Percentiles rank a stretch among this genome's conserved stretches.
phyloP scores from a whole-genome alignment of 2,888 invertebrate species.

The Polyommatus iphigenia region DNA sequence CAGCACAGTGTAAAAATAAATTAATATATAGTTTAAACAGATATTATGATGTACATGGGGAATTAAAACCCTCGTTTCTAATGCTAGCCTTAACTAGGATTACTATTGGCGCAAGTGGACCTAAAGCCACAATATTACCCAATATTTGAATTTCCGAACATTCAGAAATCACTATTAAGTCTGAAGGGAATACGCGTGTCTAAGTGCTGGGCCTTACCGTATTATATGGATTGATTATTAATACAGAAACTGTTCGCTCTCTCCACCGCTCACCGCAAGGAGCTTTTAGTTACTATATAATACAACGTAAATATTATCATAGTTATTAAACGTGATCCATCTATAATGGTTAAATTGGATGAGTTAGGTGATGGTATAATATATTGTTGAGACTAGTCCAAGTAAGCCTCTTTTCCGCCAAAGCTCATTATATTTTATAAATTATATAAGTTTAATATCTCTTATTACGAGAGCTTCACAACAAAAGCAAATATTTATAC shows the following conservation, averaged over 20 bases:
- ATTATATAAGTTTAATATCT: too few relatives aligned
- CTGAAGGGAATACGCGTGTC: neutral
- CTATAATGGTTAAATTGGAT: neutral
- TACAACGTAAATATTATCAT: neutral
- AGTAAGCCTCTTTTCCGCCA: too few relatives aligned
- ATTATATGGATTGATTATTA: slow-evolving; percentile 29
- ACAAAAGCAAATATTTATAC: too few relatives aligned
- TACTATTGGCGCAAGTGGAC: too few relatives aligned
- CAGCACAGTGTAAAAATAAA: too few relatives aligned
- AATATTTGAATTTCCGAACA: neutral
- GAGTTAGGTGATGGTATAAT: neutral
- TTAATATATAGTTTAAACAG: too few relatives aligned
- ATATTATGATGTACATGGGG: too few relatives aligned
- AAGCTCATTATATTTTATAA: too few relatives aligned
- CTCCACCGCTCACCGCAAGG: slow-evolving; percentile 16
- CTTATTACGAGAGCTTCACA: too few relatives aligned
- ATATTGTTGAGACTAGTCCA: neutral
- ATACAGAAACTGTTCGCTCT: slow-evolving; percentile 24
- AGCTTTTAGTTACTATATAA: slow-evolving; percentile 22
- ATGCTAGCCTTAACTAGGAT: neutral
- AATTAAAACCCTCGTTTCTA: too few relatives aligned
- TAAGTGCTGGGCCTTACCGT: neutral
- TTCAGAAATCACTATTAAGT: neutral
- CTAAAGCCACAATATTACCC: too few relatives aligned
- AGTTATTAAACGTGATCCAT: neutral